These are phyloP conservation scores for Peromyscus leucopus DNA, from an alignment of 2,113 vertebrate species.

Conservation along the genomic window DNA sequence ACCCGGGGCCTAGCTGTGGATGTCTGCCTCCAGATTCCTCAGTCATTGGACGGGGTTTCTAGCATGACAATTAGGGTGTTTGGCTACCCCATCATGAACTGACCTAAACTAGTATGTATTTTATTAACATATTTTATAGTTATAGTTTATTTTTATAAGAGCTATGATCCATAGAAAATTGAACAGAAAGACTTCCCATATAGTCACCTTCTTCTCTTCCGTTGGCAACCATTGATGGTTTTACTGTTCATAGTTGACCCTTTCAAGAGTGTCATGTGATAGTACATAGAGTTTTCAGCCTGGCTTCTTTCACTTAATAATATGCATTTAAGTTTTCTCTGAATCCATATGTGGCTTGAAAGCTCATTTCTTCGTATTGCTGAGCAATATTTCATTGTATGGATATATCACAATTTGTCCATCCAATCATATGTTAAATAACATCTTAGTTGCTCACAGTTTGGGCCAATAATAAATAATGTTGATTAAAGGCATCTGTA, in stretches of 20 bases:
- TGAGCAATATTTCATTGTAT: constrained; percentile 54
- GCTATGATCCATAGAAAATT: constrained; percentile 47
- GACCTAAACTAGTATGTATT: background rate
- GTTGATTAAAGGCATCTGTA: constrained; percentile 5
- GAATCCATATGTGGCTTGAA: constrained; percentile 32
- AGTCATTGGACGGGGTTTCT: too few relatives aligned
- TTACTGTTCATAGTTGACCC: constrained; percentile 16
- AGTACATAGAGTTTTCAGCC: background rate
- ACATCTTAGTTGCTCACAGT: constrained; percentile 40
- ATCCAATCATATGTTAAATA: constrained; percentile 23
- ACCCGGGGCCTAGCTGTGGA: too few relatives aligned
- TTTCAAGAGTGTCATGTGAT: constrained; percentile 2
- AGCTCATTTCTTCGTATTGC: constrained; percentile 41
- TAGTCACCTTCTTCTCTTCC: background rate
- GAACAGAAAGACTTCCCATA: constrained; percentile 20
- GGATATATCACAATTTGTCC: constrained; percentile 26
- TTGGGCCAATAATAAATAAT: constrained; percentile 37
- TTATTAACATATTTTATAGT: constrained; percentile 35
- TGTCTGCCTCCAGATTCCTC: too few relatives aligned
- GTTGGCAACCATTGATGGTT: constrained; percentile 17
- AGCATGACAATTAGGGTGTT: too few relatives aligned
- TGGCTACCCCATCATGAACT: too few relatives aligned
- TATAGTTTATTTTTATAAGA: constrained; percentile 19
- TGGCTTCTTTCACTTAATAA: constrained; percentile 51
- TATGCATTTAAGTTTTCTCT: constrained; percentile 19